Evolutionary conservation across 2,888 invertebrate genomes (phyloP).

Genomic region (Microctonus hyperodae): DNA sequence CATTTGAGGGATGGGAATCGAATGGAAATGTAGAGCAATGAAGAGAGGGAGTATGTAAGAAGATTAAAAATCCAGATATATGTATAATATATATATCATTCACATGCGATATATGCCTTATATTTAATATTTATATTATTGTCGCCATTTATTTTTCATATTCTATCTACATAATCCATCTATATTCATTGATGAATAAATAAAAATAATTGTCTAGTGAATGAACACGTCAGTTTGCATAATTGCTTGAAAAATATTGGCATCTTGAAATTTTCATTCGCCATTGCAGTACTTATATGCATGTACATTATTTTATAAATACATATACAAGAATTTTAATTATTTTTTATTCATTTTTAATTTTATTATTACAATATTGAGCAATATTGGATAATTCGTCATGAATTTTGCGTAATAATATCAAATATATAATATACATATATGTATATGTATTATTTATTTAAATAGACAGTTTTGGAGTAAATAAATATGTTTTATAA

Average conservation of each 20-base stretch:
- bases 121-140: background rate
- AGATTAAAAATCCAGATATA: background rate
- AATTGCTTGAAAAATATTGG: background rate
- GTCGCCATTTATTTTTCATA: background rate
- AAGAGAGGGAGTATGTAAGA: background rate
- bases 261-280: background rate
- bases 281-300: background rate
- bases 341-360: background rate
- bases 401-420: background rate
- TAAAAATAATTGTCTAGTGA: background rate
- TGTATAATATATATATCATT: no score
- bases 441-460: background rate
- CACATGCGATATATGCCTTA: background rate
- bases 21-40: background rate
- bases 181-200: background rate
- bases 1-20: constrained; percentile 15
- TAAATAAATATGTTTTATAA: no score
- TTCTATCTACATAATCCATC: background rate
- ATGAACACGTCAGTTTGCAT: background rate
- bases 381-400: background rate
- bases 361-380: background rate
- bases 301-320: background rate
- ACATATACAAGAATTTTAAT: background rate
- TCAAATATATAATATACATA: background rate
- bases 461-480: no score